Conservation (phyloP, 2,888 invertebrate genomes). For the Microctonus hyperodae region DNA sequence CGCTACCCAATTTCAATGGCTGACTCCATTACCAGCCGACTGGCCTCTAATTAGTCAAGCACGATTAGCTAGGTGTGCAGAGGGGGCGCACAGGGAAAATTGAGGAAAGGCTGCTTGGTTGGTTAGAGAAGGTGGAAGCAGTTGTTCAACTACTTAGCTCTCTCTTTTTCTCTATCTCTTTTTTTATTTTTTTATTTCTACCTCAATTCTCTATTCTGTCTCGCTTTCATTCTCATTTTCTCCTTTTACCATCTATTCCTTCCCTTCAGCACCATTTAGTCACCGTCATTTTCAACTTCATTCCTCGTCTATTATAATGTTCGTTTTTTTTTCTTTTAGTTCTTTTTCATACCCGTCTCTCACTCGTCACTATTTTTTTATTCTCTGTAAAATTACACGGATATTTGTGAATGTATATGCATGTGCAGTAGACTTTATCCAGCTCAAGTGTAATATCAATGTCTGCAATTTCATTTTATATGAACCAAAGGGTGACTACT, state of each 20-base stretch:
- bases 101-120: slow-evolving; percentile 36
- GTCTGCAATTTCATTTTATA: slow-evolving; percentile 1
- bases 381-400: too few species aligned
- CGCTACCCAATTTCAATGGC: slow-evolving; percentile 53
- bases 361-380: not conserved
- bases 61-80: slow-evolving; percentile 51
- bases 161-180: slow-evolving; percentile 3
- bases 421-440: not conserved
- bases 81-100: slow-evolving; percentile 20
- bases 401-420: not conserved
- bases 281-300: slow-evolving; percentile 37
- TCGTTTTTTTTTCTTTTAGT: slow-evolving; percentile 21
- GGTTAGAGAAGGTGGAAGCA: slow-evolving; percentile 17
- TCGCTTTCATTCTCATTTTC: slow-evolving; percentile 20
- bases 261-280: slow-evolving; percentile 29
- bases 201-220: slow-evolving; percentile 2
- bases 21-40: slow-evolving; percentile 57
- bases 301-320: slow-evolving; percentile 33
- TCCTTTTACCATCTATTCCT: slow-evolving; percentile 32
- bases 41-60: slow-evolving; percentile 60
- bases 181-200: too few species aligned
- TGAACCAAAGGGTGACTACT: not conserved
- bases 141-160: slow-evolving; percentile 19
- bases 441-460: slow-evolving; percentile 2
- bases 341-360: slow-evolving; percentile 18